A percentile compares a stretch with the other conserved stretches of the same genome.
phyloP scores from a whole-genome alignment of 1,140 invertebrate species.

The Tetramorium simillimum region DNA sequence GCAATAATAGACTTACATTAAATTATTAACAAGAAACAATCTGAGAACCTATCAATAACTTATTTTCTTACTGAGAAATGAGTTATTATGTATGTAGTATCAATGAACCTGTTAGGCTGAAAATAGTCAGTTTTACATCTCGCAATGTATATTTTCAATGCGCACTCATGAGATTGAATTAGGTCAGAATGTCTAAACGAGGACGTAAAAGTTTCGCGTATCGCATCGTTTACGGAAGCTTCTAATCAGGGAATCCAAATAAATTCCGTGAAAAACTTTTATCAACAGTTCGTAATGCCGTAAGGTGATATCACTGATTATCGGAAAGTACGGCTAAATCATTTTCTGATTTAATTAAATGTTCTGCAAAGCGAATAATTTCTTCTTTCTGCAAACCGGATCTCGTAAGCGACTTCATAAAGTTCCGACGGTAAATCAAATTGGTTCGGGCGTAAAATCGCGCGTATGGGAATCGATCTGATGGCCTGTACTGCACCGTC shows the following conservation, averaged over 20 bases:
- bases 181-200: neutral
- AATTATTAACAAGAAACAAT: neutral
- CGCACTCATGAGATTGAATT: neutral
- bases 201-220: neutral
- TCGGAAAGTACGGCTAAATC: slow-evolving; percentile 25
- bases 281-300: slow-evolving; percentile 14
- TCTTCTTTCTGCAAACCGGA: slow-evolving; percentile 33
- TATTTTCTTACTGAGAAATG: neutral
- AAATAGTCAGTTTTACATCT: slow-evolving; percentile 33
- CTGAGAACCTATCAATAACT: neutral
- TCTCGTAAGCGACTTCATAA: slow-evolving; percentile 15
- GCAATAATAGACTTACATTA: slow-evolving; percentile 3
- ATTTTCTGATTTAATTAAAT: slow-evolving; percentile 56
- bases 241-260: slow-evolving; percentile 31
- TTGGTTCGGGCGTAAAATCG: slow-evolving; percentile 3
- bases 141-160: neutral
- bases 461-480: neutral
- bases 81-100: too few species aligned
- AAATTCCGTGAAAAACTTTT: slow-evolving; percentile 28
- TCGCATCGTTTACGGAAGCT: slow-evolving; percentile 12
- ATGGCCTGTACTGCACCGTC: neutral
- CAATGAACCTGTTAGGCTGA: neutral
- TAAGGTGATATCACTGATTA: slow-evolving; percentile 40
- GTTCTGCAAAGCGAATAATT: slow-evolving; percentile 33
- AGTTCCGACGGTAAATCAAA: slow-evolving; percentile 21